Conservation (phyloP, 1,140 invertebrate genomes). For the Kradibia gibbosae region DNA sequence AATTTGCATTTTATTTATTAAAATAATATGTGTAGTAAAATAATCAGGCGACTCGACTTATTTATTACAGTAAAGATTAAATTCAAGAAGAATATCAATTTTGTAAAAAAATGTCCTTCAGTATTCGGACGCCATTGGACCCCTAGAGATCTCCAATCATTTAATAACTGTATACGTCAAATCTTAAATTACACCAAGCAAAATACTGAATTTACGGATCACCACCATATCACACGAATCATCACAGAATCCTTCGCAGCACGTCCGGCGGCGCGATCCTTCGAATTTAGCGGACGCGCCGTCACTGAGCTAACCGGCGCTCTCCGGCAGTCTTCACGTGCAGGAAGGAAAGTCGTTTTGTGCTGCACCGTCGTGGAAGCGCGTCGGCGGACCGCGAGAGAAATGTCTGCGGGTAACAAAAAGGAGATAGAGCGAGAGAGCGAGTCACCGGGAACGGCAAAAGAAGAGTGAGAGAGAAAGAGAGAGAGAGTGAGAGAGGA, state of each 20-base stretch:
- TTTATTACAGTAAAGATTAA: too few species aligned
- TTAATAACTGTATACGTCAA: neutral
- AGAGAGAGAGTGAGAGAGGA: neutral
- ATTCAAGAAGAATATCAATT: too few species aligned
- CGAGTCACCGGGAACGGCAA: neutral
- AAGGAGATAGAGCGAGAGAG: constrained; percentile 10
- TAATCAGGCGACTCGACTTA: too few species aligned
- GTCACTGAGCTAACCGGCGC: constrained; percentile 32
- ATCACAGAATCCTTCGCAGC: constrained; percentile 4
- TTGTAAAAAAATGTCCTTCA: too few species aligned
- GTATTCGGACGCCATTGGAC: too few species aligned
- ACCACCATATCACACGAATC: neutral
- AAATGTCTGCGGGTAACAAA: constrained; percentile 8
- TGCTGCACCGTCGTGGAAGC: constrained; percentile 43
- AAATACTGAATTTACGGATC: neutral
- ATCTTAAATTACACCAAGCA: too few species aligned
- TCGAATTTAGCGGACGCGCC: constrained; percentile 49
- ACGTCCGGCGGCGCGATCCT: constrained; percentile 32
- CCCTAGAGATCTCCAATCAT: too few species aligned
- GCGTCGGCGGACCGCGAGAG: constrained; percentile 34
- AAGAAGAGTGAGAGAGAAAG: neutral
- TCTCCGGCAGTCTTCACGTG: constrained; percentile 36
- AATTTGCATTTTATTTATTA: too few species aligned
- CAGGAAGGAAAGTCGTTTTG: constrained; percentile 28
- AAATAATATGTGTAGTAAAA: too few species aligned